phyloP scores from a whole-genome alignment of 2,888 invertebrate genomes.

The Quadriops clusia region DNA sequence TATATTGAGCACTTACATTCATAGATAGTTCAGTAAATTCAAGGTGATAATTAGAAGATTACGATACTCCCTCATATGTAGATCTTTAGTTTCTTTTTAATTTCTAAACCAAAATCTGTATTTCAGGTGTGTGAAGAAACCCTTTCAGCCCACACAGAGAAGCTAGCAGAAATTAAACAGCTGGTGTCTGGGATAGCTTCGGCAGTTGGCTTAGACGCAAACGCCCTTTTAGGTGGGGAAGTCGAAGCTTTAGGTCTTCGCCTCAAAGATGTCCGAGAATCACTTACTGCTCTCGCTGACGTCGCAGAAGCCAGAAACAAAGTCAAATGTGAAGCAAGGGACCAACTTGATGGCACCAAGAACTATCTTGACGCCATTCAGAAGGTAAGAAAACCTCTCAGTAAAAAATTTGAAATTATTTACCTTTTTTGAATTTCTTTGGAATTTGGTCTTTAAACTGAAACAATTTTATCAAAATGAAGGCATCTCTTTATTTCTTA shows the following conservation, averaged over 20 bases:
- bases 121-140: conserved; percentile 63
- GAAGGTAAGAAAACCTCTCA: conserved; percentile 48
- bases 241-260: conserved; percentile 64
- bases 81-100: no score
- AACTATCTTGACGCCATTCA: conserved; percentile 59
- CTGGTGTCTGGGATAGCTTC: conserved; percentile 68
- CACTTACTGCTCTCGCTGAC: conserved; percentile 62
- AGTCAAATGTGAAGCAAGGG: conserved; percentile 40
- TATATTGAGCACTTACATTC: no score
- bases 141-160: conserved; percentile 57
- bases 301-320: conserved; percentile 60
- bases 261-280: conserved; percentile 63
- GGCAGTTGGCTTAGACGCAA: conserved; percentile 62
- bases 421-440: no score
- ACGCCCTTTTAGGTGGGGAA: conserved; percentile 61
- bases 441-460: no score
- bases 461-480: no score
- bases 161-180: conserved; percentile 55
- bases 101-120: no score
- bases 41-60: no score
- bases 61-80: no score
- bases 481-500: no score
- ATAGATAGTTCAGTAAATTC: no score
- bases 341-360: conserved; percentile 46
- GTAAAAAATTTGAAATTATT: no score